Percentiles rank a stretch among this genome's conserved stretches.
Conservation (phyloP, 2,113 vertebrate species). For the Sakesphorus luctuosus region DNA sequence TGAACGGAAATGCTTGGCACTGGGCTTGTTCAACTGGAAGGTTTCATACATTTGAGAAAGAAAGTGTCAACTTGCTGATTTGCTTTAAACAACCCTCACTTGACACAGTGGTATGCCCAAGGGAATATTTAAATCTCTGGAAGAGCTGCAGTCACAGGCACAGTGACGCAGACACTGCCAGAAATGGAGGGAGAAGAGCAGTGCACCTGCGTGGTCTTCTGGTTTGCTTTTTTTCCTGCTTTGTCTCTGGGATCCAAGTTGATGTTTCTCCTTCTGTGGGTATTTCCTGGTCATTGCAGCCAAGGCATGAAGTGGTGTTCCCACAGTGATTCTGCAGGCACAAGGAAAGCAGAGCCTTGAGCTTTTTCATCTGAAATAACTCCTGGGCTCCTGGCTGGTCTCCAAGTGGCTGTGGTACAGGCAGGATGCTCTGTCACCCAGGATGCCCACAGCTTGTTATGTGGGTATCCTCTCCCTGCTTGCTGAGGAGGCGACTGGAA, state of each 20-base stretch:
- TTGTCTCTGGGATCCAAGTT: not conserved
- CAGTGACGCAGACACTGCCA: fast-evolving
- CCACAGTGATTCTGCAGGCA: not conserved
- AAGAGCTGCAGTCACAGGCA: not conserved
- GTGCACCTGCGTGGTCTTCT: not conserved
- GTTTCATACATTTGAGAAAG: not conserved
- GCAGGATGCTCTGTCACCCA: not conserved
- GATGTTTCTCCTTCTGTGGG: not conserved
- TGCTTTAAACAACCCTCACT: not conserved
- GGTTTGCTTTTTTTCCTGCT: not conserved
- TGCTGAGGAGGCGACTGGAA: not conserved
- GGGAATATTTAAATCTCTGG: not conserved
- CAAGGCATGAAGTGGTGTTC: not conserved
- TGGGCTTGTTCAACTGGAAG: not conserved
- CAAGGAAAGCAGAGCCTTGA: not conserved
- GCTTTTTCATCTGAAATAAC: fast-evolving
- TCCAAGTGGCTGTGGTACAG: fast-evolving
- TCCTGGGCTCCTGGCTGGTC: not conserved
- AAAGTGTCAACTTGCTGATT: not conserved
- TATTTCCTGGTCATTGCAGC: not conserved
- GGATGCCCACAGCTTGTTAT: not conserved
- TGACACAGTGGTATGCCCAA: not conserved
- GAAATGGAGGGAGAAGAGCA: not conserved
- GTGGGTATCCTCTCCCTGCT: not conserved
- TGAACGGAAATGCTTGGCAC: not conserved